Evolutionary conservation across 2,888 invertebrate species (phyloP).

Genomic region (Parasteatoda lunata): DNA sequence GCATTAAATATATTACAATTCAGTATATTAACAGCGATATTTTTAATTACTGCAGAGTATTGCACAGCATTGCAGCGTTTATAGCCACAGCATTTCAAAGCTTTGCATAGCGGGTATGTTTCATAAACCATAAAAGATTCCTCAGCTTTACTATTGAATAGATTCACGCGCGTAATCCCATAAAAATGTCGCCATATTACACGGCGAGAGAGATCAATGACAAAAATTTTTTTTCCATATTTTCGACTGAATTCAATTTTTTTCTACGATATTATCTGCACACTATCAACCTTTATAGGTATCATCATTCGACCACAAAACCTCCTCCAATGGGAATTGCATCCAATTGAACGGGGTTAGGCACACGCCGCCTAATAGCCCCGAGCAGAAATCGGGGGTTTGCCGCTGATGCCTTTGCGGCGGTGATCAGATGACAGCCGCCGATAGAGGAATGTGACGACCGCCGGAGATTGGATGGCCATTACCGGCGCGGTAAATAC

Average conservation of each 20-base stretch:
- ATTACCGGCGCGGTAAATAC: constrained; percentile 50
- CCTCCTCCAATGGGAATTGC: constrained; percentile 18
- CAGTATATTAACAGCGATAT: no score
- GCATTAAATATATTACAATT: no score
- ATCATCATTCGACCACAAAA: constrained; percentile 20
- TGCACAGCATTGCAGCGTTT: no score
- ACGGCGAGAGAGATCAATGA: no score
- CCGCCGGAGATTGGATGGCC: constrained; percentile 40
- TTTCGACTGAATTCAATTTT: background rate
- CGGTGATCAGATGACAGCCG: constrained; percentile 44
- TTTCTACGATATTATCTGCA: background rate
- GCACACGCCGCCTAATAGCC: constrained; percentile 44
- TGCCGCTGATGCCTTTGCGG: constrained; percentile 9
- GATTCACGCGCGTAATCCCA: no score
- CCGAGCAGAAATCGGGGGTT: constrained; percentile 9
- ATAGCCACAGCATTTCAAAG: no score
- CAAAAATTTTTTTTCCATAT: no score
- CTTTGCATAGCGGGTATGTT: no score
- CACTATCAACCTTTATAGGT: background rate
- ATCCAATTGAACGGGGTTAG: constrained; percentile 25
- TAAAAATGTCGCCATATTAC: no score
- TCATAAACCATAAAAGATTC: no score
- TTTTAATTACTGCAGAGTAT: no score
- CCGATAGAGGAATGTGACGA: constrained; percentile 12
- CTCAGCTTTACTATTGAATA: no score